phyloP scores from a whole-genome alignment of 1,140 invertebrate genomes.

The Ectropis grisescens region DNA sequence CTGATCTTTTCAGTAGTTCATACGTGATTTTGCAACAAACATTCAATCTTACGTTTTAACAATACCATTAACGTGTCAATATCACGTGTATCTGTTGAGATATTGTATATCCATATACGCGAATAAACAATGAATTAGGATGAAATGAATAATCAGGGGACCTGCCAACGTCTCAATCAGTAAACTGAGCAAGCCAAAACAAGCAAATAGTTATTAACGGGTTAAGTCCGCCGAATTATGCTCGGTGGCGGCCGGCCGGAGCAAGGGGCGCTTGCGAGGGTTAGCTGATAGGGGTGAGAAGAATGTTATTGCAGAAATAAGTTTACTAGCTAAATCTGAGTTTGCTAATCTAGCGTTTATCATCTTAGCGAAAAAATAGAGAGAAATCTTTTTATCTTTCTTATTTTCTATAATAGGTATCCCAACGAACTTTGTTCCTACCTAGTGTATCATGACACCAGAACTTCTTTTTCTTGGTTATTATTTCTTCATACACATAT shows the following conservation, averaged over 20 bases:
- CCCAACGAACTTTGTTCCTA: neutral
- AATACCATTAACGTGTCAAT: too few relatives aligned
- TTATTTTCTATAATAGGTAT: neutral
- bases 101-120: too few relatives aligned
- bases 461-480: too few relatives aligned
- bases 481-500: too few relatives aligned
- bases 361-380: too few relatives aligned
- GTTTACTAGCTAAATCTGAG: neutral
- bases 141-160: too few relatives aligned
- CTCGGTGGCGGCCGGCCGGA: slow-evolving; percentile 40
- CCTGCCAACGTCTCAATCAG: neutral
- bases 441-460: neutral
- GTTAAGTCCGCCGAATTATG: slow-evolving; percentile 59
- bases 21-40: too few relatives aligned
- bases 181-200: slow-evolving; percentile 31
- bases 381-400: neutral
- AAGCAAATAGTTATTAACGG: slow-evolving; percentile 44
- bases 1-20: too few relatives aligned
- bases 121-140: too few relatives aligned
- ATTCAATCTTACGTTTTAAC: too few relatives aligned
- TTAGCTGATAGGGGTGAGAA: slow-evolving; percentile 11
- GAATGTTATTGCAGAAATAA: slow-evolving; percentile 8
- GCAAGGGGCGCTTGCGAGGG: slow-evolving; percentile 27
- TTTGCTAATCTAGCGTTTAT: neutral
- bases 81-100: too few relatives aligned